phyloP scores from a whole-genome alignment of 2,888 invertebrate genomes.

The Drosophila dives region DNA sequence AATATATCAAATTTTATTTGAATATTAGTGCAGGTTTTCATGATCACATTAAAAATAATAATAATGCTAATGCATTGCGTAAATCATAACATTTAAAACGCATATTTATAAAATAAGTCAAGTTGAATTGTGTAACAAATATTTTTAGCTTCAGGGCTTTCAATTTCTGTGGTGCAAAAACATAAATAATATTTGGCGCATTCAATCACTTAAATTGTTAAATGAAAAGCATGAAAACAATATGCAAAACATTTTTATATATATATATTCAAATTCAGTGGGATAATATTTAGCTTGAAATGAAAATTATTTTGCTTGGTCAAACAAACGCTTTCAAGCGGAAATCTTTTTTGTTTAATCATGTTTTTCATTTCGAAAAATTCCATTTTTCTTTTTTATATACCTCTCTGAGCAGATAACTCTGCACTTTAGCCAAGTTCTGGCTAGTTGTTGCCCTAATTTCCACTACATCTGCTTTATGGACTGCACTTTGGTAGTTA shows the following conservation, averaged over 20 bases:
- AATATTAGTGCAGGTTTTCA: neutral
- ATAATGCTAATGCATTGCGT: neutral
- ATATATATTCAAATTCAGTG: neutral
- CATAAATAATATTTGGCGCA: neutral
- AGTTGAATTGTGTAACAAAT: neutral
- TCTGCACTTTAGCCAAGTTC: conserved; percentile 12
- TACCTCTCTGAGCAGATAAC: neutral
- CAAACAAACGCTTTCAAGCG: neutral
- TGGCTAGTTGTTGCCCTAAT: neutral
- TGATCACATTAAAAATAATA: no score
- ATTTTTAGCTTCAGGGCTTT: neutral
- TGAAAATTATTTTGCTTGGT: no score
- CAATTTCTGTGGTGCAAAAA: neutral
- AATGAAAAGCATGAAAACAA: neutral
- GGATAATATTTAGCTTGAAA: neutral
- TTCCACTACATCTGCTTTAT: conserved; percentile 39
- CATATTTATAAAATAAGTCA: neutral
- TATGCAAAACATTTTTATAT: neutral
- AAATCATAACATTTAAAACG: neutral
- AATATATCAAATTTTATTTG: conserved; percentile 33
- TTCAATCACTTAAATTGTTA: neutral
- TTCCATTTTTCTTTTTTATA: conserved; percentile 9
- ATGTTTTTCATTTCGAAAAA: neutral
- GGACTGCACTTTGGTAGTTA: conserved; percentile 39
- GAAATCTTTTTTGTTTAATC: neutral